Base-by-base conservation (phyloP, 1,140 invertebrate species). In the Camponotus vicinus region DNA sequence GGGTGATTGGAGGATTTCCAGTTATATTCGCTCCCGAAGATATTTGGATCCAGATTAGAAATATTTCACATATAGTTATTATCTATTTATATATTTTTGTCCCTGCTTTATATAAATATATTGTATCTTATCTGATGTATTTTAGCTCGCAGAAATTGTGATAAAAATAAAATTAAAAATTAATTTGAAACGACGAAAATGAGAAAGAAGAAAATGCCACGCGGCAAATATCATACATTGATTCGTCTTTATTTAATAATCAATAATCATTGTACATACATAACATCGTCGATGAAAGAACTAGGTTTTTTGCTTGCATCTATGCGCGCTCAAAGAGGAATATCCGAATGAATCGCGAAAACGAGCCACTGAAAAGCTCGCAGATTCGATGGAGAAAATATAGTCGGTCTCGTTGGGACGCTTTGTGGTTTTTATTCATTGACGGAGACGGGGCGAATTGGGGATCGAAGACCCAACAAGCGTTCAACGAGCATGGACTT, bases 391-490 rank as follows among this genome's bases (percentile, higher is more conserved):
- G 61, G 64, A 78, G 21, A 45, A 85, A 79, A 90, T 87, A 90
- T 70, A 64, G 76, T 52, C 57, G 45, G 42, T 6, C 77, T 89
- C 71, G 85, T 84, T 84, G 85, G 83, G 78, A 57, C n/a, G 85
- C 88, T 89, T 90, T 89, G 89, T 85, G 78, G 79, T 89, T 90
- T 90, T 90, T 89, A 89, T 87, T 86, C 85, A 84, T 89, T 85
- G 85, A 89, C 71, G 49, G 87, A 57, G 67, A 52, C 49, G 52
- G 34, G 52, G 40, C 73, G 40, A 89, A 87, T 90, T 79, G 55
- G 61, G 57, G 45, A 83, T 86, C 84, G 66, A 61, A 59, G 15
- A 40, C 40, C 52, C 67, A 73, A 82, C 18, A 37, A 5, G 18
- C 45, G 45, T 57, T 85, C 61, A 52, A 66, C 78, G 61, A 77